Evolutionary conservation across 2,888 invertebrate species (phyloP).

Genomic region (Saturnia pavonia): DNA sequence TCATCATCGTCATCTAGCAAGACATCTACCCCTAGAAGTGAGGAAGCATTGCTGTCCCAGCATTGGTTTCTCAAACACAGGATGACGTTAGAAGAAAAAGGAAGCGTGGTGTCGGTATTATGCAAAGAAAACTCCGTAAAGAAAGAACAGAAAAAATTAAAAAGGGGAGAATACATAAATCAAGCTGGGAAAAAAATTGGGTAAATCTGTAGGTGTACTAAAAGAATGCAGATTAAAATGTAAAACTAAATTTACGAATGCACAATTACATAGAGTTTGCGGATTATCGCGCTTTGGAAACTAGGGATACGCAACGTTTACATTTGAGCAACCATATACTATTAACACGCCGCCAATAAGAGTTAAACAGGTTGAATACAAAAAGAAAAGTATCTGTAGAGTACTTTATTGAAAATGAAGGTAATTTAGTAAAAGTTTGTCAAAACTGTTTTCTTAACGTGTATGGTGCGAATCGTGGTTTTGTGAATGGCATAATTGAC

Average conservation of each 20-base stretch:
- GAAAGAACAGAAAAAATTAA: constrained; percentile 16
- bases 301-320: constrained; percentile 1
- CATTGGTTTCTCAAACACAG: constrained; percentile 17
- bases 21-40: no score
- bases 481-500: constrained; percentile 17
- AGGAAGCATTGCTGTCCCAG: background rate
- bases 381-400: constrained; percentile 6
- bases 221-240: constrained; percentile 20
- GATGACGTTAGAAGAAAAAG: constrained; percentile 11
- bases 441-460: constrained; percentile 16
- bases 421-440: constrained; percentile 18
- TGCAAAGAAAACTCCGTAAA: background rate
- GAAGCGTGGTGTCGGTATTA: constrained; percentile 10
- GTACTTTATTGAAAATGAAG: constrained; percentile 17
- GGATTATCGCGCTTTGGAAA: constrained; percentile 22
- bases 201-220: constrained; percentile 19
- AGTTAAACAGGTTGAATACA: no score
- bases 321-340: no score
- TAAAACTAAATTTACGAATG: constrained; percentile 19
- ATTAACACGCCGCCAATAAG: no score
- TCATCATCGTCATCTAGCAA: constrained; percentile 15
- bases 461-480: constrained; percentile 18
- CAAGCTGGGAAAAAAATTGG: constrained; percentile 14
- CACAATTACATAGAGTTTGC: constrained; percentile 14
- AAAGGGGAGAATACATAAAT: constrained; percentile 15